Evolutionary conservation across 2,888 invertebrate species (phyloP), one percentile per base, ranked within the genome.

Genomic region (Endotricha flammealis): DNA sequence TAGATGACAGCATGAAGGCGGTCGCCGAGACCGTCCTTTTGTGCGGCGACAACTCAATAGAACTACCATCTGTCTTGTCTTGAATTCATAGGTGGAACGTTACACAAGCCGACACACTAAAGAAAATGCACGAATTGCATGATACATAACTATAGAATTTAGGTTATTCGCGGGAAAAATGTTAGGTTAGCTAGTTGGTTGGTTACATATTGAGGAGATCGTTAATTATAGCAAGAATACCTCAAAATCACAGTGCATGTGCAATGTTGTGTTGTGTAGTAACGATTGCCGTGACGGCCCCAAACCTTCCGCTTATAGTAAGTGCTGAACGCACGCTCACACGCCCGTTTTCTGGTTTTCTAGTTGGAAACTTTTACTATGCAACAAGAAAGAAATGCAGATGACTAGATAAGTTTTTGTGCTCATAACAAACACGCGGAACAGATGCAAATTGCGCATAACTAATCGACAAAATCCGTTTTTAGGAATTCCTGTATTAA

Each of bases 41-140:
- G 67, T 63, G 50, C 52, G 46, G 48, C 48, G 70, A 76, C 73
- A 73, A 60, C 58, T 75, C 67, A 69, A 76, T 78, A 62, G 61
- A 55, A 66, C 62, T 69, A 59, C 63, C 60, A 68, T 69, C 61
- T 66, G 62, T 74, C 71, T 64, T 53, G 61, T 59, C 57, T 49
- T 53, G 48, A 42, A 46, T 46, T 50, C 50, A n/a, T n/a, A n/a
- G n/a, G n/a, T n/a, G n/a, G n/a, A n/a, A n/a, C n/a, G n/a, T n/a
- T n/a, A n/a, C n/a, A n/a, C n/a, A n/a, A n/a, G n/a, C n/a, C n/a
- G n/a, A n/a, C n/a, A n/a, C n/a, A n/a, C n/a, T n/a, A n/a, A n/a
- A n/a, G n/a, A n/a, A n/a, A n/a, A n/a, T n/a, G n/a, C n/a, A n/a
- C n/a, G n/a, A n/a, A n/a, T n/a, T n/a, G n/a, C n/a, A n/a, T n/a